These are phyloP conservation scores for Narcine bancroftii DNA, from an alignment of 2,113 vertebrate species.

Conservation along the genomic window DNA sequence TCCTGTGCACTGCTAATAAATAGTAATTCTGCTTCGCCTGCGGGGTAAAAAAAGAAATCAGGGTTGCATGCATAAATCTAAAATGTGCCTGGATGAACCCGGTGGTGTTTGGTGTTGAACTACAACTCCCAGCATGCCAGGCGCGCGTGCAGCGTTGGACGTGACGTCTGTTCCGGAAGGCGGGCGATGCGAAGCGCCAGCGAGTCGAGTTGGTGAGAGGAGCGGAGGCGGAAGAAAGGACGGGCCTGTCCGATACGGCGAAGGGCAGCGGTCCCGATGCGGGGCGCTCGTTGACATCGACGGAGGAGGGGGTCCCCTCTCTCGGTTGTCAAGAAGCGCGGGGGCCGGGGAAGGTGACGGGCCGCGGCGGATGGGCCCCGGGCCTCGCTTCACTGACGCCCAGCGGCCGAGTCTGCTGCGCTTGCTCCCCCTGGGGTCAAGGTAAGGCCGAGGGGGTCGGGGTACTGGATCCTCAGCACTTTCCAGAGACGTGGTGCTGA, in stretches of 20 bases:
- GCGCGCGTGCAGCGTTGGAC: background rate
- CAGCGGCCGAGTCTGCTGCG: background rate
- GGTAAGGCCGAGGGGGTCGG: background rate
- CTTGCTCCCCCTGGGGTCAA: background rate
- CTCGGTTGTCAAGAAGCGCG: no score
- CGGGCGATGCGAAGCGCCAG: background rate
- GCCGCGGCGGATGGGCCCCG: no score
- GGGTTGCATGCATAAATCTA: no score
- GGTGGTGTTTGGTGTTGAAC: background rate
- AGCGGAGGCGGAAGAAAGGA: background rate
- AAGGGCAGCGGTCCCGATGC: background rate
- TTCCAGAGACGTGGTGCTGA: background rate
- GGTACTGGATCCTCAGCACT: background rate
- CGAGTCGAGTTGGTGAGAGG: background rate
- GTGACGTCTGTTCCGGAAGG: background rate
- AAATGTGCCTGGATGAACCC: background rate
- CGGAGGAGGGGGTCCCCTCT: no score
- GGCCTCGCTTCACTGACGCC: no score
- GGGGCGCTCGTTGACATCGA: background rate
- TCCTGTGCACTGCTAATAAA: no score
- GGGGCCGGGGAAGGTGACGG: no score
- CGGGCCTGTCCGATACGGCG: background rate
- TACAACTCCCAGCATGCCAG: background rate
- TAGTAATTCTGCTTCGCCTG: no score
- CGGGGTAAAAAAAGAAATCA: no score